Percentiles rank a stretch among this genome's conserved stretches.
Evolutionary conservation across 53 echinoderm and acorn worm species (phyloP).

Genomic region (Patiria pectinifera): DNA sequence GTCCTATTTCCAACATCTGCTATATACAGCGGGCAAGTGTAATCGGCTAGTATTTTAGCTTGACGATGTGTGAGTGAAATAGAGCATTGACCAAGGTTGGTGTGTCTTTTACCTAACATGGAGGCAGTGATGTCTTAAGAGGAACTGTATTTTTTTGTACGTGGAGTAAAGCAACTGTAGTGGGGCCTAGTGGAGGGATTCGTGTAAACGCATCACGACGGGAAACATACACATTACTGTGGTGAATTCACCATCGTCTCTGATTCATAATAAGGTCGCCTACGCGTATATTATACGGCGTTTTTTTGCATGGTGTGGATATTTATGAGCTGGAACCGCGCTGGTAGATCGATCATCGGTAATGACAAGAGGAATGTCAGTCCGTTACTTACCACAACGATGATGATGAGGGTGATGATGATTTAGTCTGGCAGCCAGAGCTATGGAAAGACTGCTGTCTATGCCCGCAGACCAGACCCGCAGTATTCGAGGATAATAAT

Average conservation of each 20-base stretch:
- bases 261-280: slow-evolving; percentile 15
- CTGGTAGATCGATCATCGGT: slow-evolving; percentile 31
- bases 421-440: slow-evolving; percentile 16
- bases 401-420: slow-evolving; percentile 23
- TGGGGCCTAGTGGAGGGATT: not conserved
- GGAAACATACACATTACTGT: not conserved
- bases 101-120: not conserved
- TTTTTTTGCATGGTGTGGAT: not conserved
- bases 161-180: not conserved
- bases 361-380: slow-evolving; percentile 16
- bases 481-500: slow-evolving; percentile 18
- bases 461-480: slow-evolving; percentile 5
- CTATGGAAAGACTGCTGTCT: slow-evolving; percentile 37
- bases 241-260: not conserved
- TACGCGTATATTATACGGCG: not conserved
- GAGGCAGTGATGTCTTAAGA: not conserved
- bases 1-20: not conserved
- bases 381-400: slow-evolving; percentile 11
- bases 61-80: not conserved
- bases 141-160: not conserved
- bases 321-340: slow-evolving; percentile 18
- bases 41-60: not conserved
- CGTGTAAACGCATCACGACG: not conserved
- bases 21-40: not conserved
- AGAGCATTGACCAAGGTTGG: not conserved